Evolutionary conservation across 2,888 invertebrate genomes (phyloP), one percentile per base, ranked within the genome.

Genomic region (Stenodema calcarata): DNA sequence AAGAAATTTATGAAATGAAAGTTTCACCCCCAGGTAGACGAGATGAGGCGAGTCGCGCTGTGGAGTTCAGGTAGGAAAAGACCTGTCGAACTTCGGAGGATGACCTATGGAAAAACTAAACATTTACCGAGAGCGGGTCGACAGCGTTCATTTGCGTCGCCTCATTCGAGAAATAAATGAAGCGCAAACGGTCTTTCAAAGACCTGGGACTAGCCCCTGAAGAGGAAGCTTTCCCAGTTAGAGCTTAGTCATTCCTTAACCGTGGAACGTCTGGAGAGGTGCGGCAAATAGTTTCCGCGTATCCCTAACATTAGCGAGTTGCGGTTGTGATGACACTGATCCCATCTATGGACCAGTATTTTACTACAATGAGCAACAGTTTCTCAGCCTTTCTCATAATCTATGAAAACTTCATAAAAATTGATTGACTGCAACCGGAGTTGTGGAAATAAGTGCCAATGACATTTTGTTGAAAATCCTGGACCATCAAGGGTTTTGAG

Each of bases 1-100:
- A 47, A 42, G 54, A 54, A 80, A 80, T 54, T 80, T 80, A 80
- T 80, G 80, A 54, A 80, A 80, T 80, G 80, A 80, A 80, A 80
- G 54, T 80, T 80, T 80, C 54, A 28, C 28, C 35, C 35, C 44
- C 80, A 80, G 80, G 80, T 80, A 80, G 44, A n/a, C 30, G n/a
- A 78, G 78, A 78, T 44, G 78, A 7, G 69, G 7, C n/a, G n/a
- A 69, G 69, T 12, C 27, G 69, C 27, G 35, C 44, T 1, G 14
- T 78, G 35, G 42, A 23, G 23, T 14, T 16, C 80, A 80, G 80
- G 80, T 80, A 54, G 50, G 80, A 80, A 54, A 16, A 44, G 41
- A n/a, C 54, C 80, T 50, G 35, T 14, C 18, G 18, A 80, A 18
- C 16, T 42, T 14, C 3, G 73, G 35, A 30, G 28, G 50, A 35